Conservation (phyloP, 2,113 vertebrate species). For the Colossoma macropomum region DNA sequence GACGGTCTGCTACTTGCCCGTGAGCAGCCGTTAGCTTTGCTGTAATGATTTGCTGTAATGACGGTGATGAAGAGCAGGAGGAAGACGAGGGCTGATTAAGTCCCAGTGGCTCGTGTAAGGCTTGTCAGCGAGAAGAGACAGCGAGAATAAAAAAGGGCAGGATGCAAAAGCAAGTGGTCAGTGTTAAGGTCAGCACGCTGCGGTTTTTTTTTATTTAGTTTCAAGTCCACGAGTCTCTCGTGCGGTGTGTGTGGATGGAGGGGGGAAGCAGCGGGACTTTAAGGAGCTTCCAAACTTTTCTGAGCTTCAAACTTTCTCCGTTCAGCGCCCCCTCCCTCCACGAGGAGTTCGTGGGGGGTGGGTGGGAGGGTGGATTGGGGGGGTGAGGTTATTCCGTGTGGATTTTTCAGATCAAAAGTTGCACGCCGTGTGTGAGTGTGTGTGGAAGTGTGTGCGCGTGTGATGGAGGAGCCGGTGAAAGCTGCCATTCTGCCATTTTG, state of each 20-base stretch:
- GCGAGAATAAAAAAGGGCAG: background rate
- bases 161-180: background rate
- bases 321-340: conserved; percentile 24
- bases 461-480: conserved; percentile 84
- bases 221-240: background rate
- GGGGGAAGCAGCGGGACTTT: no score
- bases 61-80: background rate
- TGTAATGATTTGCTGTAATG: conserved; percentile 16
- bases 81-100: conserved; percentile 20
- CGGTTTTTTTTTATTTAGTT: background rate
- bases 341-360: background rate
- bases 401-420: conserved; percentile 75
- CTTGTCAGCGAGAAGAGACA: background rate
- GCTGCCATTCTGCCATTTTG: conserved; percentile 99
- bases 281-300: conserved; percentile 46
- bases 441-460: conserved; percentile 48
- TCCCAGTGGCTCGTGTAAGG: background rate
- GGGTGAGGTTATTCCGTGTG: conserved; percentile 57
- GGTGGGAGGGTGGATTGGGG: conserved; percentile 51
- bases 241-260: background rate
- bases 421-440: conserved; percentile 72
- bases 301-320: conserved; percentile 67
- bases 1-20: conserved; percentile 55
- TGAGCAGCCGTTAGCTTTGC: conserved; percentile 84
- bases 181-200: background rate